Conservation (phyloP, 2,888 invertebrate genomes). For the Acronicta psi region DNA sequence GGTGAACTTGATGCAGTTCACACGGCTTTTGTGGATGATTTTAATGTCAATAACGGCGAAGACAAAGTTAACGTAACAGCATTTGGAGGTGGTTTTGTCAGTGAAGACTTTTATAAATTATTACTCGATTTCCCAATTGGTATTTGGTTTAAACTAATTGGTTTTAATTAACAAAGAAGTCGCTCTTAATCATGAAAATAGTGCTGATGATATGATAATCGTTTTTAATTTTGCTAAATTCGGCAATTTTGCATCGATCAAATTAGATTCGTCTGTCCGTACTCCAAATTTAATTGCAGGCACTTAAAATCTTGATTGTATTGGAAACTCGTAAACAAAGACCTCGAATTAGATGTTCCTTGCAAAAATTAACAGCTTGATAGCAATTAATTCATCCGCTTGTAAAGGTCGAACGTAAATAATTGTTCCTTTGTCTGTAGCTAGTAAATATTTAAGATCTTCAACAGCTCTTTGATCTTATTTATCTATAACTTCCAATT, state of each 20-base stretch:
- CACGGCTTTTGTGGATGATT: constrained; percentile 5
- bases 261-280: constrained; percentile 15
- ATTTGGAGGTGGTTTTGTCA: constrained; percentile 35
- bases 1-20: constrained; percentile 16
- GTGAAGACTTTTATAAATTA: constrained; percentile 8
- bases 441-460: constrained; percentile 43
- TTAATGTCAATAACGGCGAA: constrained; percentile 27
- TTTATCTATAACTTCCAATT: constrained; percentile 11
- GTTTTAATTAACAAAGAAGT: constrained; percentile 2
- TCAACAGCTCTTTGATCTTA: constrained; percentile 36
- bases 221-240: constrained; percentile 32
- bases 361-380: constrained; percentile 52
- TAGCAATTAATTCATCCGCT: constrained; percentile 62
- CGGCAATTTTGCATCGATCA: constrained; percentile 26
- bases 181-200: constrained; percentile 10
- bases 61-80: constrained; percentile 46
- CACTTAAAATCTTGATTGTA: constrained; percentile 55
- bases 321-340: constrained; percentile 59
- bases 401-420: constrained; percentile 50
- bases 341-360: constrained; percentile 62
- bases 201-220: constrained; percentile 20
- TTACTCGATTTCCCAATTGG: constrained; percentile 3
- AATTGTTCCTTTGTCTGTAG: constrained; percentile 54
- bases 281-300: constrained; percentile 51
- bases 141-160: constrained; percentile 9